Percentiles rank a stretch among this genome's conserved stretches.
phyloP scores from a whole-genome alignment of 2,797 vertebrate genomes.

The Chaetophractus vellerosus region DNA sequence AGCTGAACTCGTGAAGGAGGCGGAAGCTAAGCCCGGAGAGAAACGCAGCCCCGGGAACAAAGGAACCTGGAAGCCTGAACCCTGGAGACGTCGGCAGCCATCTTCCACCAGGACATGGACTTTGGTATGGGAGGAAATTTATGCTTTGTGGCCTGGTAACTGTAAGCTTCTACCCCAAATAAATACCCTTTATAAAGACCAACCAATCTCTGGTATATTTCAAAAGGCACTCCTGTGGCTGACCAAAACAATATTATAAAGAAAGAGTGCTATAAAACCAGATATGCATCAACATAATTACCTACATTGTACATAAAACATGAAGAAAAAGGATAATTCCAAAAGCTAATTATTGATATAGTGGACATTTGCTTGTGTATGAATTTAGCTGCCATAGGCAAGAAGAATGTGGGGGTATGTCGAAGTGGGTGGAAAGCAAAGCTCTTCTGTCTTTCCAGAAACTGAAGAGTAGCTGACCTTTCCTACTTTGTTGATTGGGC shows the following conservation, averaged over 20 bases:
- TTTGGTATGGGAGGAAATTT: too few relatives aligned
- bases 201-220: too few relatives aligned
- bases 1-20: too few relatives aligned
- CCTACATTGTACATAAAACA: slow-evolving; percentile 11
- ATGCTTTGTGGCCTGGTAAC: too few relatives aligned
- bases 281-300: slow-evolving; percentile 13
- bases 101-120: too few relatives aligned
- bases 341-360: neutral
- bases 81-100: too few relatives aligned
- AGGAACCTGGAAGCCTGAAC: too few relatives aligned
- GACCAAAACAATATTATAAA: slow-evolving; percentile 48
- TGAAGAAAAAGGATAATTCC: slow-evolving; percentile 17
- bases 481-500: neutral
- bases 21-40: too few relatives aligned
- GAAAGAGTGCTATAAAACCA: slow-evolving; percentile 47
- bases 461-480: fast-evolving
- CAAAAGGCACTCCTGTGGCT: too few relatives aligned
- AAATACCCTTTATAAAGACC: too few relatives aligned
- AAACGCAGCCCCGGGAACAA: too few relatives aligned
- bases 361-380: neutral
- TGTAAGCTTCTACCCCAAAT: too few relatives aligned
- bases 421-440: neutral
- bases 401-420: neutral
- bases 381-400: neutral
- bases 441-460: neutral